phyloP scores from a whole-genome alignment of 2,113 vertebrate species.

The Varanus salvator region DNA sequence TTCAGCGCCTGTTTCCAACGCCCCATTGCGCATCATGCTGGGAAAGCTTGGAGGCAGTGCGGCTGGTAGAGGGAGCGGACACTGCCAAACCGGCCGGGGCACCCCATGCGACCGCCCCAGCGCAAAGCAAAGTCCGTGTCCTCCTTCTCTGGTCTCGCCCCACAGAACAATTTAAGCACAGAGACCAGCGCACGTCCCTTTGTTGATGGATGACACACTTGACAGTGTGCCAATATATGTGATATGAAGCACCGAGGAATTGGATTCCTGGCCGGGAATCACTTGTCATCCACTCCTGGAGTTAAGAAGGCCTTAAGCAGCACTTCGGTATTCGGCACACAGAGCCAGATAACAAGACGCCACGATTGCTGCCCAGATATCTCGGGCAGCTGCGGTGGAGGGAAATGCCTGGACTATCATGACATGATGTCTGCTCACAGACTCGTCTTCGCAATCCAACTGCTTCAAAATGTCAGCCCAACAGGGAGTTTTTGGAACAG shows the following conservation, averaged over 20 bases:
- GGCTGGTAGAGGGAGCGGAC: no score
- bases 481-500: conserved; percentile 39
- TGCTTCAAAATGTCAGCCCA: background rate
- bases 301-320: background rate
- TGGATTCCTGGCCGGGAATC: background rate
- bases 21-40: no score
- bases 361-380: background rate
- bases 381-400: conserved; percentile 18
- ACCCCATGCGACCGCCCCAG: background rate
- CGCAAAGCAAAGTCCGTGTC: background rate
- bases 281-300: conserved; percentile 9
- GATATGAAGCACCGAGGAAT: background rate
- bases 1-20: no score
- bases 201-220: conserved; percentile 9
- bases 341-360: conserved; percentile 9
- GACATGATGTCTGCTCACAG: conserved; percentile 14
- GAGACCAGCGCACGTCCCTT: background rate
- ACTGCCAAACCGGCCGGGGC: no score
- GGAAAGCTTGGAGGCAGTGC: no score
- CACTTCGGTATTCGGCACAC: background rate
- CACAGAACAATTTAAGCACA: background rate
- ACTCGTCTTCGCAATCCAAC: conserved; percentile 39
- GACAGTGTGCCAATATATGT: conserved; percentile 20
- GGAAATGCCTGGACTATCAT: background rate
- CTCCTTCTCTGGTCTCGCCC: background rate